These are phyloP conservation scores for Uria aalge DNA, from an alignment of 2,113 vertebrate species.

Conservation along the genomic window DNA sequence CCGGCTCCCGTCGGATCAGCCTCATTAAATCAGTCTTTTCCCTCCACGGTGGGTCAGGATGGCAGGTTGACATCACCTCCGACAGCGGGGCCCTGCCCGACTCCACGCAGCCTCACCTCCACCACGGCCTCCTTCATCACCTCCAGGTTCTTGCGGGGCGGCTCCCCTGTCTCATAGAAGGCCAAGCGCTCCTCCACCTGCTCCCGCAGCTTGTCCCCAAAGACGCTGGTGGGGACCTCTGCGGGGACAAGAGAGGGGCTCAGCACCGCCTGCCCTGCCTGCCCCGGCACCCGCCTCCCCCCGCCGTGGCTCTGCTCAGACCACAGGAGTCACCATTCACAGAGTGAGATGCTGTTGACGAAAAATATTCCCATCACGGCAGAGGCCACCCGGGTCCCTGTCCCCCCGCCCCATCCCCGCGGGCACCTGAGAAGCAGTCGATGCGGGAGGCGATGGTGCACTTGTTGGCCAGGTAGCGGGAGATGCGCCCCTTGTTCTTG, in stretches of 20 bases:
- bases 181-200: conserved; percentile 94
- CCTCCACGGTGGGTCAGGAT: conserved; percentile 81
- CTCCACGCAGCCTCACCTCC: conserved; percentile 73
- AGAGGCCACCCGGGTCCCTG: not conserved
- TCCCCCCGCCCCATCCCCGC: too few species aligned
- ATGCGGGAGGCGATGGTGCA: conserved; percentile 95
- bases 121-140: conserved; percentile 92
- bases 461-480: conserved; percentile 97
- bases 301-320: conserved; percentile 81
- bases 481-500: conserved; percentile 98
- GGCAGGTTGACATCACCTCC: conserved; percentile 81
- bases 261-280: not conserved
- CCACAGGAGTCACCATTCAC: conserved; percentile 83
- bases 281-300: accelerated
- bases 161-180: conserved; percentile 91
- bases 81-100: not conserved
- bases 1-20: conserved; percentile 71
- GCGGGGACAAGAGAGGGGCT: not conserved
- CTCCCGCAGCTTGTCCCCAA: conserved; percentile 89
- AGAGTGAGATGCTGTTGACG: conserved; percentile 93
- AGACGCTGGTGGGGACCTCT: conserved; percentile 91
- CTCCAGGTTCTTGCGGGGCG: conserved; percentile 90
- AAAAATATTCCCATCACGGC: conserved; percentile 95
- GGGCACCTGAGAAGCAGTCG: conserved; percentile 94
- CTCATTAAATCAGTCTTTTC: conserved; percentile 97